A percentile compares a stretch with the other conserved stretches of the same genome.
phyloP scores from a whole-genome alignment of 2,888 invertebrate species.

The Caenorhabditis parvicauda region DNA sequence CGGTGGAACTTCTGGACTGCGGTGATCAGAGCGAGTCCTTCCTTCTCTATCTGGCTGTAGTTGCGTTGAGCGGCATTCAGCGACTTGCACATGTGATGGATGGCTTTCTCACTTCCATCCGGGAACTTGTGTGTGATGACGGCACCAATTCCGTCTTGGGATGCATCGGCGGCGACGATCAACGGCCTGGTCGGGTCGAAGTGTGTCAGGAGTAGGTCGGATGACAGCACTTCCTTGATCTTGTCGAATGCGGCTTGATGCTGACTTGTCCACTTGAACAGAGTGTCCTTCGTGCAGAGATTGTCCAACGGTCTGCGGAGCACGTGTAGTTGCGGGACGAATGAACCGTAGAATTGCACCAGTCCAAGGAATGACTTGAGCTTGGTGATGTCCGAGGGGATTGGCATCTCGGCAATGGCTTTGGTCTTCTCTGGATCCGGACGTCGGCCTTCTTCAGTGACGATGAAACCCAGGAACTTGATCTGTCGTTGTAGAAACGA shows the following conservation, averaged over 20 bases:
- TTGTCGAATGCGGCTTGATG: slow-evolving; percentile 13
- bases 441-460: slow-evolving; percentile 19
- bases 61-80: slow-evolving; percentile 10
- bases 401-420: too few relatives aligned
- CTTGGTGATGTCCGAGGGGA: too few relatives aligned
- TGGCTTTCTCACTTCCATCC: slow-evolving; percentile 8
- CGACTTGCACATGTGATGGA: slow-evolving; percentile 7
- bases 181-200: not conserved
- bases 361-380: too few relatives aligned
- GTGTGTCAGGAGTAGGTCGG: slow-evolving; percentile 1
- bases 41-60: slow-evolving; percentile 26
- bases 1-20: slow-evolving; percentile 15
- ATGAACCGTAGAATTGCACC: too few relatives aligned
- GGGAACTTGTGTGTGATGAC: slow-evolving; percentile 9
- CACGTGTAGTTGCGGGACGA: too few relatives aligned
- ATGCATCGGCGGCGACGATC: slow-evolving; percentile 2
- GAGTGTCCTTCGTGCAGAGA: too few relatives aligned
- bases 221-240: slow-evolving; percentile 12
- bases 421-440: slow-evolving; percentile 24
- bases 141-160: not conserved
- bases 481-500: slow-evolving; percentile 21
- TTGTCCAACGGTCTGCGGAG: too few relatives aligned
- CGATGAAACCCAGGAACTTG: slow-evolving; percentile 30
- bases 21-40: slow-evolving; percentile 16
- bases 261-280: slow-evolving; percentile 14